These are phyloP conservation scores for Stichopus horrens DNA, from an alignment of 53 echinoderm and acorn worm species.

Conservation along the genomic window DNA sequence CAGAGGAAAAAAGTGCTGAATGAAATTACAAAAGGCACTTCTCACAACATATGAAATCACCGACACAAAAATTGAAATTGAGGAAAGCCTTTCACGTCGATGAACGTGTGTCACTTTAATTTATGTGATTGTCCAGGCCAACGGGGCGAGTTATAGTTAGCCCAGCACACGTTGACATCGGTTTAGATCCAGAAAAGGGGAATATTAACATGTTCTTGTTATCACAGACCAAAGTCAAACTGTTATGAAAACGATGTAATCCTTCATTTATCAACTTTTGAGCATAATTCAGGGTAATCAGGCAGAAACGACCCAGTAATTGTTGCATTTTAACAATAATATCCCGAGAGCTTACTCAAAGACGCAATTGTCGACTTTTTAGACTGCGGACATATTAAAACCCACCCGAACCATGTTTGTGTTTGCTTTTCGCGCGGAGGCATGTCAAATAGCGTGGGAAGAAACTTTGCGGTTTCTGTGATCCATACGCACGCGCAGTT, in stretches of 20 bases:
- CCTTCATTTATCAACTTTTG: slow-evolving; percentile 6
- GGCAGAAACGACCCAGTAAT: slow-evolving; percentile 20
- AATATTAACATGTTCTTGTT: slow-evolving; percentile 28
- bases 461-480: neutral
- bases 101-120: too few species aligned
- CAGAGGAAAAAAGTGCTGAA: too few species aligned
- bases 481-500: neutral
- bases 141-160: too few species aligned
- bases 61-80: too few species aligned
- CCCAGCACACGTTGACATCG: neutral
- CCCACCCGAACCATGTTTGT: slow-evolving; percentile 17
- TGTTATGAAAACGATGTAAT: slow-evolving; percentile 3
- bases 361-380: slow-evolving; percentile 1
- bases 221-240: slow-evolving; percentile 13
- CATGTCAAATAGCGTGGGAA: slow-evolving; percentile 41
- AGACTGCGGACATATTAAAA: slow-evolving; percentile 23
- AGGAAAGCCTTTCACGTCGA: too few species aligned
- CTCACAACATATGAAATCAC: too few species aligned
- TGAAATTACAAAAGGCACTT: too few species aligned
- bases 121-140: too few species aligned
- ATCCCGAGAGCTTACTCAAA: slow-evolving; percentile 29
- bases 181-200: neutral
- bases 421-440: slow-evolving; percentile 33
- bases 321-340: slow-evolving; percentile 41
- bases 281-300: slow-evolving; percentile 9